Percentiles rank a stretch among this genome's conserved stretches.
Evolutionary conservation across 2,113 vertebrate genomes (phyloP).

Genomic region (Typhlomys cinereus): DNA sequence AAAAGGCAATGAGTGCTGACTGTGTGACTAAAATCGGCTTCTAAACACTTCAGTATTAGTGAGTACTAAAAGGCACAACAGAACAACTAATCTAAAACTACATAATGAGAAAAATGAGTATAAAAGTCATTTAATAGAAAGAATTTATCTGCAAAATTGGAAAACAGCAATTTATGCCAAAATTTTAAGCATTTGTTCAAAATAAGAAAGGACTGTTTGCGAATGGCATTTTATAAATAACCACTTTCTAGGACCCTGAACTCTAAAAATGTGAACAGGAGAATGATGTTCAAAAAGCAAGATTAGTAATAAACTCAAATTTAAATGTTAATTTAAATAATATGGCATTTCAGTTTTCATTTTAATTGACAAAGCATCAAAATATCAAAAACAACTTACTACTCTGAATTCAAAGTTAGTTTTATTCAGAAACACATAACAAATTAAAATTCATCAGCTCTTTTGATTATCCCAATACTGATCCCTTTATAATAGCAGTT

Average conservation of each 20-base stretch:
- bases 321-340: not conserved
- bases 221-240: not conserved
- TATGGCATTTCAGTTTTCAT: not conserved
- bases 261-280: not conserved
- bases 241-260: not conserved
- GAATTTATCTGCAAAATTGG: not conserved
- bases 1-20: not conserved
- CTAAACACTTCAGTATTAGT: not conserved
- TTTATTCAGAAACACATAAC: not conserved
- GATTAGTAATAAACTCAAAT: not conserved
- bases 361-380: slow-evolving; percentile 12
- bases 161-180: not conserved
- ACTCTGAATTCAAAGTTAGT: not conserved
- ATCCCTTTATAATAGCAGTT: not conserved
- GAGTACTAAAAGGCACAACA: not conserved
- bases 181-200: not conserved
- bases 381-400: slow-evolving; percentile 11
- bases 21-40: not conserved
- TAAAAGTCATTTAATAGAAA: not conserved
- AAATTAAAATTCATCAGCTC: not conserved
- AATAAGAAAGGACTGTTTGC: not conserved
- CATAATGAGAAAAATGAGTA: not conserved
- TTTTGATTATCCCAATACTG: not conserved
- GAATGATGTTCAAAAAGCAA: not conserved
- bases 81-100: not conserved